Evolutionary conservation across 2,797 vertebrate genomes (phyloP).

Genomic region (Nannoperca australis): DNA sequence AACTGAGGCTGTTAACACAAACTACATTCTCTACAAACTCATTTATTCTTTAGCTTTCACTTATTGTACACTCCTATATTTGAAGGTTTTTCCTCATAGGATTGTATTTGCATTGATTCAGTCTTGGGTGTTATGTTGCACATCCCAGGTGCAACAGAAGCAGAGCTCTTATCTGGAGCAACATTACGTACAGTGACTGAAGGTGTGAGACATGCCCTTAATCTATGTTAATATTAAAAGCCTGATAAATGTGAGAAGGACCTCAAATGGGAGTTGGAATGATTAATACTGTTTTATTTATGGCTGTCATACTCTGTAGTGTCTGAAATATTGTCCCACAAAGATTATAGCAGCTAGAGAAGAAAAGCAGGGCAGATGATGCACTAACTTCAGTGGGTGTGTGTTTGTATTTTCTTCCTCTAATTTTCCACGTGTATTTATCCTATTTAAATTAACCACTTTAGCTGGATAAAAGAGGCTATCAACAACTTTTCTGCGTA

Average conservation of each 20-base stretch:
- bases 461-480: slow-evolving; percentile 26
- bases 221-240: slow-evolving; percentile 85
- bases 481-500: slow-evolving; percentile 14
- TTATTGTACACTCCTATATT: neutral
- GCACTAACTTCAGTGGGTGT: slow-evolving; percentile 12
- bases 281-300: slow-evolving; percentile 86
- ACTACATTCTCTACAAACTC: neutral
- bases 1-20: neutral
- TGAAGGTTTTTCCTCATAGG: neutral
- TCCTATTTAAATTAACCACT: slow-evolving; percentile 34
- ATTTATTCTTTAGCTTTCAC: neutral
- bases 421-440: slow-evolving; percentile 7
- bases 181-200: slow-evolving; percentile 63
- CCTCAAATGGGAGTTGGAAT: slow-evolving; percentile 68
- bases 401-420: neutral
- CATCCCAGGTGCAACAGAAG: slow-evolving; percentile 9
- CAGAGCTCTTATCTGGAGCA: slow-evolving; percentile 53
- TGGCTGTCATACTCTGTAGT: slow-evolving; percentile 70
- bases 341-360: slow-evolving; percentile 51
- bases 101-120: slow-evolving; percentile 6
- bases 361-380: slow-evolving; percentile 59
- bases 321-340: slow-evolving; percentile 73
- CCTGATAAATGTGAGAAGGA: slow-evolving; percentile 80
- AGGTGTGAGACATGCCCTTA: slow-evolving; percentile 75
- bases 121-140: slow-evolving; percentile 3